phyloP scores from a whole-genome alignment of 1,140 invertebrate genomes.

The Lepidotrigona ventralis region DNA sequence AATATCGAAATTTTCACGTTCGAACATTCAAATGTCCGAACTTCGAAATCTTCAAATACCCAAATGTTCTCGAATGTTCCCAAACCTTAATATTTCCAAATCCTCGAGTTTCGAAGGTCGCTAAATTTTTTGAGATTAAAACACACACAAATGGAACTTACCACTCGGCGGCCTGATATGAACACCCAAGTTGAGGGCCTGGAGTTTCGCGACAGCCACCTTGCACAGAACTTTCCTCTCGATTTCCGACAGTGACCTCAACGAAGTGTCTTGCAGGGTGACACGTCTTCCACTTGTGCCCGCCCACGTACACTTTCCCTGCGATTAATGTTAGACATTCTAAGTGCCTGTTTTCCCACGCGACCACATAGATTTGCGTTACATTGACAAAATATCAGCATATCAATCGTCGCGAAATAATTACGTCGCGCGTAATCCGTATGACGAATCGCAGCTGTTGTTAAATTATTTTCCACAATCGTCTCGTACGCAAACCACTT shows the following conservation, averaged over 20 bases:
- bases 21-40: too few species aligned
- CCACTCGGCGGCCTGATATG: conserved; percentile 86
- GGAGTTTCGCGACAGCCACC: conserved; percentile 92
- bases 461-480: neutral
- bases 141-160: conserved; percentile 70
- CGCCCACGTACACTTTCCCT: conserved; percentile 93
- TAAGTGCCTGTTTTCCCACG: neutral
- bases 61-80: too few species aligned
- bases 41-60: too few species aligned
- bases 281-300: conserved; percentile 88
- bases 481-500: too few species aligned
- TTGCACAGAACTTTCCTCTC: conserved; percentile 90
- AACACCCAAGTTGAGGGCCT: conserved; percentile 91
- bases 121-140: neutral
- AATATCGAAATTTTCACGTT: too few species aligned
- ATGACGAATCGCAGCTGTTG: neutral
- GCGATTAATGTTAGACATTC: conserved; percentile 66
- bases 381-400: neutral
- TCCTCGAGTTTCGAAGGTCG: too few species aligned
- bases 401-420: neutral
- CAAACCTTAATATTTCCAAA: too few species aligned
- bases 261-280: conserved; percentile 84
- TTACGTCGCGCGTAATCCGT: too few species aligned
- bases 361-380: neutral
- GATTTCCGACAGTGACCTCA: conserved; percentile 89